Conservation (phyloP, 2,888 invertebrate species). For the Lasioglossum zephyrum region DNA sequence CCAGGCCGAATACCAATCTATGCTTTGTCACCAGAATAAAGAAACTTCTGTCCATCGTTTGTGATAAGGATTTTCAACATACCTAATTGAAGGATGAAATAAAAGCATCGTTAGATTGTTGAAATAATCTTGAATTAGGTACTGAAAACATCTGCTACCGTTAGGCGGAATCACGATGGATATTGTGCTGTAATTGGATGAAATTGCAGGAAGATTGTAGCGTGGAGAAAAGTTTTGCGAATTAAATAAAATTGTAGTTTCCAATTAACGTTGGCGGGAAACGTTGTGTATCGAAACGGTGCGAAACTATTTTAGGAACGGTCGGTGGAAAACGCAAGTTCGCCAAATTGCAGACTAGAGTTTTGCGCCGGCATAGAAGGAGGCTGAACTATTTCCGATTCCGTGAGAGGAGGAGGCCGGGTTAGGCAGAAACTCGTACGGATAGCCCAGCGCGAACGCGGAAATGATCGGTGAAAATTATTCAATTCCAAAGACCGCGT, state of each 20-base stretch:
- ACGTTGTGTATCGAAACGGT: not conserved
- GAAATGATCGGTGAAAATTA: slow-evolving; percentile 58
- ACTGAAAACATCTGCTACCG: not conserved
- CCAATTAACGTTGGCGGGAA: not conserved
- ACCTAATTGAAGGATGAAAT: no score
- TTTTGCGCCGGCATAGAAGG: slow-evolving; percentile 29
- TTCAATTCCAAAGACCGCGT: slow-evolving; percentile 47
- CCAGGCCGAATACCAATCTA: no score
- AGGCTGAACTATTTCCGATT: slow-evolving; percentile 34
- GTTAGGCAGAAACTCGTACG: slow-evolving; percentile 20
- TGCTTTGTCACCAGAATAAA: no score
- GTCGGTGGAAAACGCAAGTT: slow-evolving; percentile 31
- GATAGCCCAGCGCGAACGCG: not conserved
- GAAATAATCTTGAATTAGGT: not conserved
- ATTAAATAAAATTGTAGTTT: not conserved
- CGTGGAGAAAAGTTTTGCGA: not conserved
- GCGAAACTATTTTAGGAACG: not conserved
- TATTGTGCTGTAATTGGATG: not conserved
- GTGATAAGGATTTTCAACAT: no score
- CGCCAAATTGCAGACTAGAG: slow-evolving; percentile 31
- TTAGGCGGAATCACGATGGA: not conserved
- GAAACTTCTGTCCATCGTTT: no score
- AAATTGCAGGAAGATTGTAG: not conserved
- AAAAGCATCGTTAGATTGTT: not conserved
- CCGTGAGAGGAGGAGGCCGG: slow-evolving; percentile 7